Percentiles rank a stretch among this genome's conserved stretches.
Conservation (phyloP, 1,140 invertebrate species). For the Ylistrum balloti region DNA sequence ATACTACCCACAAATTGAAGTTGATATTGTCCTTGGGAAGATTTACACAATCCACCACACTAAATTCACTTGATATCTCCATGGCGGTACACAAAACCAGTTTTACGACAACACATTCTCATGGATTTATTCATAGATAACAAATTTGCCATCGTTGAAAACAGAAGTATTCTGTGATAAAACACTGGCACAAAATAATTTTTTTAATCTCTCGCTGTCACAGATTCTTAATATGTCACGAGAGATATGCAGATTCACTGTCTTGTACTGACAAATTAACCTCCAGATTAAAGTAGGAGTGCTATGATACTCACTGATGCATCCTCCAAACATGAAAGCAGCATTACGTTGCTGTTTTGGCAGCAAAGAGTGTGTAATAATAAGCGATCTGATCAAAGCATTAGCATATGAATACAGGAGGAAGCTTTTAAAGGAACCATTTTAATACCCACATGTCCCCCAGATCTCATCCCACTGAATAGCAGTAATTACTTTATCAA, state of each 20-base stretch:
- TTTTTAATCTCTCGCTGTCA: background rate
- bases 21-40: too few relatives aligned
- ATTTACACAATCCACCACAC: too few relatives aligned
- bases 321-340: background rate
- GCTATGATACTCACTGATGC: background rate
- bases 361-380: background rate
- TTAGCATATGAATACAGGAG: background rate
- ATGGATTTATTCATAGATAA: conserved; percentile 30
- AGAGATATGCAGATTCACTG: background rate
- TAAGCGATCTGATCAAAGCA: background rate
- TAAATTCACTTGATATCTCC: background rate
- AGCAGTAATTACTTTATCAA: background rate
- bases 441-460: background rate
- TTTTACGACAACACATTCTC: background rate
- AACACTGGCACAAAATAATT: background rate
- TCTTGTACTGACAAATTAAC: background rate
- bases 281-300: background rate
- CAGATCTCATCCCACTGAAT: background rate
- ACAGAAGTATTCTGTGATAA: background rate
- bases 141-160: background rate
- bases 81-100: background rate
- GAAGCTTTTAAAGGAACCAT: background rate
- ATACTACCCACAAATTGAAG: too few relatives aligned
- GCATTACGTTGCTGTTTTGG: background rate
- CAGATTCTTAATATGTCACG: background rate